Evolutionary conservation across 2,797 vertebrate genomes (phyloP), one percentile per base, ranked within the genome.

Genomic region (Syncerus caffer): DNA sequence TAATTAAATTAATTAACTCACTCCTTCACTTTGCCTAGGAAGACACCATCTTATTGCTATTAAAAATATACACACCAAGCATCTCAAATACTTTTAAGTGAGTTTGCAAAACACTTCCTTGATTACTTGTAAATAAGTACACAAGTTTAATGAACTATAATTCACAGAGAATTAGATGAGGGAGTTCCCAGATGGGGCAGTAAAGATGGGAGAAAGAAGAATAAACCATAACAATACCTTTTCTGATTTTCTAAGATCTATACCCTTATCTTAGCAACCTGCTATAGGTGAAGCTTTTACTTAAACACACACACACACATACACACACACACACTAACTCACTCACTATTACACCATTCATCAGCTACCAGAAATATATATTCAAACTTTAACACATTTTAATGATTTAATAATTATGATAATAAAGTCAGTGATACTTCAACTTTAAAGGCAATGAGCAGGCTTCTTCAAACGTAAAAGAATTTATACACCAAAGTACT

Each of bases 1-100:
- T 94, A 94, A 98, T 97, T 98, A 97, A 96, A 91, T 95, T 84
- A 45, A 92, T 89, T 89, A 95, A 80, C 53, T 87, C 0, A 5
- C 45, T 89, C 27, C 55, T 92, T 97, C 45, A n/a, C 34, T 93
- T 93, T 92, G 64, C 23, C 51, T 93, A 57, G 58, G 38, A 96
- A 97, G 84, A 82, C 82, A 87, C 29, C 92, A 15, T 4, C 45
- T 83, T 64, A 13, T 84, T 92, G 45, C 50, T 80, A 60, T 88
- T 94, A 89, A 96, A 95, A 85, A 93, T 90, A 79, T 9, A 76
- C 27, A 62, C 15, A 74, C 1, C 80, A 90, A 42, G 27, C 21
- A 91, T 95, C 80, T 84, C 42, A 94, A 93, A 86, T 93, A 96
- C 86, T 74, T 86, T 45, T 85, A 74, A 86, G 47, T 27, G 6